phyloP scores from a whole-genome alignment of 2,113 vertebrate genomes.

The Lutjanus erythropterus region DNA sequence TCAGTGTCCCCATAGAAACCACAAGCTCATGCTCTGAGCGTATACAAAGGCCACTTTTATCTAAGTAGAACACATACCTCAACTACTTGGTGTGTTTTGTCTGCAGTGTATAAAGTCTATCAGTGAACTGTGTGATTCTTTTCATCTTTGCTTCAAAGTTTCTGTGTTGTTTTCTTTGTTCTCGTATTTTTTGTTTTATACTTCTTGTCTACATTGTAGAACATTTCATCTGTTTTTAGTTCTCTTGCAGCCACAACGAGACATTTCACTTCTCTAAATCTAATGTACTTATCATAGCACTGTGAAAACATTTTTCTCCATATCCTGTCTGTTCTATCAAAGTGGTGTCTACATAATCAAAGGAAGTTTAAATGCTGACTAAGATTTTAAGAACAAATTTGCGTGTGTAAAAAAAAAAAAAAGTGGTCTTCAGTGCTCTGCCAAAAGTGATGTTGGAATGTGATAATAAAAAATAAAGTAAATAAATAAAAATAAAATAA shows the following conservation, averaged over 20 bases:
- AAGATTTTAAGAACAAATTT: slow-evolving; percentile 4
- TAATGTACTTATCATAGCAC: neutral
- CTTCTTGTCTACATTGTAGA: neutral
- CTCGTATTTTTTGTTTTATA: slow-evolving; percentile 4
- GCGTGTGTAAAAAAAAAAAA: too few relatives aligned
- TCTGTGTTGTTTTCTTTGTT: neutral
- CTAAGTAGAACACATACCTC: slow-evolving; percentile 58
- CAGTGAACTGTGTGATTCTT: neutral
- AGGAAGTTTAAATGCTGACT: slow-evolving; percentile 35
- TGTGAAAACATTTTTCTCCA: slow-evolving; percentile 17
- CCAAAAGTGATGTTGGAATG: neutral
- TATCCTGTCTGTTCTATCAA: slow-evolving; percentile 22
- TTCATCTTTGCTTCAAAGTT: slow-evolving; percentile 27
- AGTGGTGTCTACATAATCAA: neutral
- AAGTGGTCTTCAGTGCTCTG: neutral
- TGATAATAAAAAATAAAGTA: too few relatives aligned
- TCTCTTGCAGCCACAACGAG: slow-evolving; percentile 11
- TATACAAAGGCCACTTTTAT: slow-evolving; percentile 70
- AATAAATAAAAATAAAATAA: too few relatives aligned
- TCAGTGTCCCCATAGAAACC: slow-evolving; percentile 78
- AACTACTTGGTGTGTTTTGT: slow-evolving; percentile 43
- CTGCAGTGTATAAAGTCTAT: slow-evolving; percentile 20
- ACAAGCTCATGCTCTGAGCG: slow-evolving; percentile 67
- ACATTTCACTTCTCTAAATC: slow-evolving; percentile 48
- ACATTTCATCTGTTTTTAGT: neutral